phyloP scores from a whole-genome alignment of 2,888 invertebrate genomes.

The Drosophila paracracens region DNA sequence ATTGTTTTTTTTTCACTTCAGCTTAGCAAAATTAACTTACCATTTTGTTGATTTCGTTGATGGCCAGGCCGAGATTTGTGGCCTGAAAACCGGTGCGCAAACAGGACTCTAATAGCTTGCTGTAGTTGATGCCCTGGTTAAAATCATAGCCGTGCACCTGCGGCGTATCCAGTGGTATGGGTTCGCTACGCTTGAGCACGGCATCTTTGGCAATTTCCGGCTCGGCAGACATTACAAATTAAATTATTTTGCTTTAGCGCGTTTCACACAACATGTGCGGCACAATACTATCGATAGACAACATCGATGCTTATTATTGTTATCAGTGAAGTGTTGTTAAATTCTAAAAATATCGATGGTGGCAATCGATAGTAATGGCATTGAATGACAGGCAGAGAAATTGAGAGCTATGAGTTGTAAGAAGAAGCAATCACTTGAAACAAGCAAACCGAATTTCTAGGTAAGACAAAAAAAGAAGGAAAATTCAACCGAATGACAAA shows the following conservation, averaged over 20 bases:
- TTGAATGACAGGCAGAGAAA: constrained; percentile 51
- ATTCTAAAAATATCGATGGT: constrained; percentile 7
- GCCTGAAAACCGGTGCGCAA: constrained; percentile 97
- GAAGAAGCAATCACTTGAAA: constrained; percentile 52
- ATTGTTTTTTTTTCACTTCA: constrained; percentile 3
- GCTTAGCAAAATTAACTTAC: constrained; percentile 81
- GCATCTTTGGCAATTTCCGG: constrained; percentile 88
- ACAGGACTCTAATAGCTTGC: constrained; percentile 92
- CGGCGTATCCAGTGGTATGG: constrained; percentile 88
- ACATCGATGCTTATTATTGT: background rate
- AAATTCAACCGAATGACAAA: constrained; percentile 5
- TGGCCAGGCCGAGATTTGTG: constrained; percentile 95
- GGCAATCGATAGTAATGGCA: constrained; percentile 13
- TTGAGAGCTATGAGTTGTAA: constrained; percentile 32
- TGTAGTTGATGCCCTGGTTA: constrained; percentile 94
- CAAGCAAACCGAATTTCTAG: constrained; percentile 52
- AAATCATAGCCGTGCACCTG: constrained; percentile 96
- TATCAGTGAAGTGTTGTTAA: background rate
- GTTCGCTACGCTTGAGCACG: constrained; percentile 89
- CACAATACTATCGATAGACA: constrained; percentile 8
- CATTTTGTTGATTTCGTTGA: constrained; percentile 97
- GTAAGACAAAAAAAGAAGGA: constrained; percentile 36
- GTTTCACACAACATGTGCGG: constrained; percentile 36
- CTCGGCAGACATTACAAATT: constrained; percentile 73
- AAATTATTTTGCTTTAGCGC: constrained; percentile 28